Evolutionary conservation across 1,140 invertebrate species (phyloP).

Genomic region (Neodiprion fabricii): DNA sequence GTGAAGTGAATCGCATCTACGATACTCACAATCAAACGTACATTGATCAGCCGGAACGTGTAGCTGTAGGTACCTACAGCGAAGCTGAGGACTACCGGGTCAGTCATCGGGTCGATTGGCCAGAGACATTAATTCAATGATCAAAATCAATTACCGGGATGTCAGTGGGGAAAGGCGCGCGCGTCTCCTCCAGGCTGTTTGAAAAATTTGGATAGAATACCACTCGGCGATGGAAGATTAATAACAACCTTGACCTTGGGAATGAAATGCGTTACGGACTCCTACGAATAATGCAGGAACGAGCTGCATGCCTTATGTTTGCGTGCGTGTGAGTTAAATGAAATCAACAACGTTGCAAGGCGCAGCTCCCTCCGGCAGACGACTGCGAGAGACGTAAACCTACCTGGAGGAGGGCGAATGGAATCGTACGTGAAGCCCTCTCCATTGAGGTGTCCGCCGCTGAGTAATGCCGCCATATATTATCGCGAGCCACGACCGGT

Average conservation of each 20-base stretch:
- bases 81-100: neutral
- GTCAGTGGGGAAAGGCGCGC: neutral
- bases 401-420: neutral
- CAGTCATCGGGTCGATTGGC: conserved; percentile 1
- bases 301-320: neutral
- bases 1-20: too few species aligned
- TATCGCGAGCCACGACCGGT: conserved; percentile 23
- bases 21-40: neutral
- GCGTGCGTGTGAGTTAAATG: neutral
- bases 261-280: neutral
- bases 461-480: conserved; percentile 5
- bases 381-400: neutral
- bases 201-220: neutral
- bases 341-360: neutral
- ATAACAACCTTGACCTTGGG: neutral
- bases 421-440: neutral
- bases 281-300: neutral
- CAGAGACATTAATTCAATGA: conserved; percentile 1
- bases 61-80: neutral
- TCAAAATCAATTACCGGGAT: conserved; percentile 1
- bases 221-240: neutral
- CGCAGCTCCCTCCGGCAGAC: neutral
- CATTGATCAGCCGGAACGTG: neutral
- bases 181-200: neutral
- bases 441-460: conserved; percentile 4